A percentile compares a stretch with the other conserved stretches of the same genome.
Evolutionary conservation across 2,113 vertebrate genomes (phyloP).

Genomic region (Galeopterus variegatus): DNA sequence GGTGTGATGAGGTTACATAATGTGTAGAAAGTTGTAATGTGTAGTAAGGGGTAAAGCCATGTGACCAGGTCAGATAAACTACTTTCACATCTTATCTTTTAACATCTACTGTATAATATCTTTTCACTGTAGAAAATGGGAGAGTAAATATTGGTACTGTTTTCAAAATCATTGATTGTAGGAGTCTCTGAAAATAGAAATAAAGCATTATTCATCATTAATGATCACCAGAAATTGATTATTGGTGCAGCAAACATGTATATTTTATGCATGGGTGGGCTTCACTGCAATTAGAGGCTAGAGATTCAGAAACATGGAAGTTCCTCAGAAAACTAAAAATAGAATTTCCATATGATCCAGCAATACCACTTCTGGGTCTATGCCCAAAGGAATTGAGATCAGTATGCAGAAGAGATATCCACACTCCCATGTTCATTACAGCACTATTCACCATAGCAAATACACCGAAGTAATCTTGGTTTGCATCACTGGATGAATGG

Average conservation of each 20-base stretch:
- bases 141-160: background rate
- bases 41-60: background rate
- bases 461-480: too few species aligned
- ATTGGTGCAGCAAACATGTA: background rate
- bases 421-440: too few species aligned
- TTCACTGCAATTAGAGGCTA: background rate
- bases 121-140: background rate
- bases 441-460: too few species aligned
- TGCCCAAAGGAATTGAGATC: background rate
- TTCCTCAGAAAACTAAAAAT: background rate
- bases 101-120: background rate
- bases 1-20: background rate
- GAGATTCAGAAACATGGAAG: background rate
- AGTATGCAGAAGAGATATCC: too few species aligned
- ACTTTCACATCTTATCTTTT: background rate
- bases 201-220: background rate
- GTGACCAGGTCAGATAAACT: background rate
- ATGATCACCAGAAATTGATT: background rate
- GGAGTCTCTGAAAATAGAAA: background rate
- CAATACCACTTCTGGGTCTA: background rate
- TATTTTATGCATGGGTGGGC: background rate
- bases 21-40: too few species aligned
- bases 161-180: background rate
- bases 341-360: background rate
- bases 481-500: too few species aligned